Base-by-base conservation (phyloP, 2,113 vertebrate species). In the Antigone vipio region DNA sequence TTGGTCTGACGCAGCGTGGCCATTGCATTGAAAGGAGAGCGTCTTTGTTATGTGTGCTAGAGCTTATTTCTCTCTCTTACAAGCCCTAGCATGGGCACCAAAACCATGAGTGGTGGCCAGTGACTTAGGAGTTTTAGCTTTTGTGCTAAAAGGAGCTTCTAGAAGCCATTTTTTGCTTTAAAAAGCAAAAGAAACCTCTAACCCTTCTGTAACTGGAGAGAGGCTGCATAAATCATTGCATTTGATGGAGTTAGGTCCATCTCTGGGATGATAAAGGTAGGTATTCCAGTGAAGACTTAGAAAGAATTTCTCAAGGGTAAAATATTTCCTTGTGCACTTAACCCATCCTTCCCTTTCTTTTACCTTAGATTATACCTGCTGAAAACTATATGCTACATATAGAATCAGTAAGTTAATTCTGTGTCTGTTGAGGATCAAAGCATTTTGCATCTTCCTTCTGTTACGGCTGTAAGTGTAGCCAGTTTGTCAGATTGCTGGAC, bases 321-420 rank as follows among this genome's bases (percentile, higher is more conserved):
- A 63, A 24, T 67, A 29, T 20, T 73, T 74, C 27, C 27, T 13
- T 56, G 42, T 47, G 26, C 2, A 1, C 17, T 50, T 60, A 78
- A 23, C 5, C 8, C 20, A 21, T 45, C n/a, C 15, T 81, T 82
- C 19, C 42, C 23, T 68, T 74, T 42, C 35, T 27, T 55, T 59
- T n/a, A 1, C 4, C 9, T 9, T 32, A 3, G 23, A 40, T 45
- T 12, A 18, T 7, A 27, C 2, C 32, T 74, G 35, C 26, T 44
- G 52, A 42, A 49, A 62, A 24, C 2, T 0, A 0, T 17, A 4
- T n/a, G 16, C 22, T 72, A 19, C 3, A 0, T 38, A 4, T 58
- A 4, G n/a, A 3, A 34, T 21, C 14, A 59, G 34, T 12, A 58
- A 30, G 17, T 53, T 71, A 4, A 4, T 55, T 45, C 20, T 50